A percentile compares a stretch with the other conserved stretches of the same genome.
phyloP scores from a whole-genome alignment of 1,140 invertebrate species.

The Calosoma granatense region DNA sequence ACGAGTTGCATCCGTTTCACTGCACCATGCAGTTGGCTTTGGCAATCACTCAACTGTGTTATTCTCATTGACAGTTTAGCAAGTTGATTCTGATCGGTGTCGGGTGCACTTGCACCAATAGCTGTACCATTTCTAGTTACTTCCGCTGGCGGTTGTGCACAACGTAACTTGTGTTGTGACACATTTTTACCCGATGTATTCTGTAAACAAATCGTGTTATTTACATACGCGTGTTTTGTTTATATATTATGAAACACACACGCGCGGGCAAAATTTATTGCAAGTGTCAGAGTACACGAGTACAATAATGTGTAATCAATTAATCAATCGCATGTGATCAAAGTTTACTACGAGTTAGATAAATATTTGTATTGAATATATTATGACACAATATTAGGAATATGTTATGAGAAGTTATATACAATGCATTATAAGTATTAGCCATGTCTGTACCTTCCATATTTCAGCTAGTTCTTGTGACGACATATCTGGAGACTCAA shows the following conservation, averaged over 20 bases:
- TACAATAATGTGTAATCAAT: slow-evolving; percentile 12
- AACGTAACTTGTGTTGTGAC: slow-evolving; percentile 39
- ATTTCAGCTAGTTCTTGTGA: slow-evolving; percentile 42
- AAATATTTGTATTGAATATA: not conserved
- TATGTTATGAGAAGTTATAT: too few species aligned
- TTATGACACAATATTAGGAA: too few species aligned
- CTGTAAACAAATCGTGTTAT: too few species aligned
- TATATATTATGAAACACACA: too few species aligned
- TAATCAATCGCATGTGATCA: too few species aligned
- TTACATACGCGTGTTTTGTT: too few species aligned
- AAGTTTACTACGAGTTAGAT: too few species aligned
- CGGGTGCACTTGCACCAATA: not conserved
- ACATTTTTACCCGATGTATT: slow-evolving; percentile 30
- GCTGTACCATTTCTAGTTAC: slow-evolving; percentile 24
- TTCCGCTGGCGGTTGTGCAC: slow-evolving; percentile 28
- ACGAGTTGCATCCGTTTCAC: slow-evolving; percentile 20
- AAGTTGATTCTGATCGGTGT: not conserved
- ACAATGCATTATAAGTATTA: not conserved
- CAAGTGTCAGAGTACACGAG: too few species aligned
- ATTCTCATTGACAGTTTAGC: slow-evolving; percentile 18
- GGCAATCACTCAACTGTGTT: slow-evolving; percentile 19
- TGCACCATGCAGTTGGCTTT: slow-evolving; percentile 20
- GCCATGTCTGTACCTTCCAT: slow-evolving; percentile 56
- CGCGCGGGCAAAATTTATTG: too few species aligned
- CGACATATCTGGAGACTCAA: slow-evolving; percentile 37